Conservation (phyloP, 2,888 invertebrate genomes). For the Sclerodermus sp. region DNA sequence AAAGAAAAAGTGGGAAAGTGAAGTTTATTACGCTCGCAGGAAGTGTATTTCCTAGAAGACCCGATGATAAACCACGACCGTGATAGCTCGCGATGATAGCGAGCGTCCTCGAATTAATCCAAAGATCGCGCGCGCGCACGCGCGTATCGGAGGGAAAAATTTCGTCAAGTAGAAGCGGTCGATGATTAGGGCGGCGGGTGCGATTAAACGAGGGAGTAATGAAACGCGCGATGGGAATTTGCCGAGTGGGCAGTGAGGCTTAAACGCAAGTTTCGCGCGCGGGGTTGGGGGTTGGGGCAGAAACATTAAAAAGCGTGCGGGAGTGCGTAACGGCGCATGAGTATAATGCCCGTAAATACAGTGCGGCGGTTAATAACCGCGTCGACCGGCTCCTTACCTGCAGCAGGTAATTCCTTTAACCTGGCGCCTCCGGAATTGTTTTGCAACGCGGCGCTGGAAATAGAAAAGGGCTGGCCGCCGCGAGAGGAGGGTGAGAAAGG, state of each 20-base stretch:
- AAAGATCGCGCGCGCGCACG: background rate
- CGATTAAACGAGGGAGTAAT: no score
- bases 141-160: no score
- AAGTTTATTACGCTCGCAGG: constrained; percentile 2
- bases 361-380: constrained; percentile 31
- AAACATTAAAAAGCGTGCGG: background rate
- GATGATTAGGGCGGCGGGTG: no score
- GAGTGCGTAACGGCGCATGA: background rate
- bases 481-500: no score
- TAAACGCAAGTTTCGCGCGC: no score
- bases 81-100: no score
- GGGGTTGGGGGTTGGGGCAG: no score
- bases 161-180: no score
- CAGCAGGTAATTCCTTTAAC: constrained; percentile 17
- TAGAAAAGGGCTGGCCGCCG: no score
- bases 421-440: constrained; percentile 1
- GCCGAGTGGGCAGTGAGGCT: no score
- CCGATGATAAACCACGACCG: background rate
- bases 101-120: background rate
- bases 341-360: constrained; percentile 29
- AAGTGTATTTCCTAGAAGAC: background rate
- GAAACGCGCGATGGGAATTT: no score
- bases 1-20: constrained; percentile 1
- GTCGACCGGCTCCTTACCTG: constrained; percentile 4
- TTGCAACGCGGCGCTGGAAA: no score